A percentile compares a stretch with the other conserved stretches of the same genome.
Evolutionary conservation across 2,113 vertebrate species (phyloP).

Genomic region (Penelope pileata): DNA sequence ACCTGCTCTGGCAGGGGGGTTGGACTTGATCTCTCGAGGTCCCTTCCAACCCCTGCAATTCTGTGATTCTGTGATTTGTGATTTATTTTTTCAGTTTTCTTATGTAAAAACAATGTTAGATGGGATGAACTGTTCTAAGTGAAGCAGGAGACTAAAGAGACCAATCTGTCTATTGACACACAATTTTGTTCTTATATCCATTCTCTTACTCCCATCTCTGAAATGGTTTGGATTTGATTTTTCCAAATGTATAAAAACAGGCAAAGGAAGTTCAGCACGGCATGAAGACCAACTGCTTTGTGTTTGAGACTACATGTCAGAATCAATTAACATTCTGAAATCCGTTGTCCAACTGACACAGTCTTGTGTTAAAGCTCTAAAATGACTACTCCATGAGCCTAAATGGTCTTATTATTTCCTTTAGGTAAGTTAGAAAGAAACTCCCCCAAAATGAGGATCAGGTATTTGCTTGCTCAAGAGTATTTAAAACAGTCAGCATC

Average conservation of each 20-base stretch:
- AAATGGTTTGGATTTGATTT: conserved; percentile 39
- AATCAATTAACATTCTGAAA: background rate
- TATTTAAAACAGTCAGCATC: background rate
- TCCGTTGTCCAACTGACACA: background rate
- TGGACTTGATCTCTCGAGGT: too few relatives aligned
- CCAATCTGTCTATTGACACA: background rate
- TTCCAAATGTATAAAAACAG: conserved; percentile 38
- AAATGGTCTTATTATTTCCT: background rate
- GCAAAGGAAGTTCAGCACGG: background rate
- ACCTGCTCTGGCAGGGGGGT: too few relatives aligned
- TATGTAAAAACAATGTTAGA: background rate
- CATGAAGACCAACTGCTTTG: background rate
- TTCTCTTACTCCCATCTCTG: background rate
- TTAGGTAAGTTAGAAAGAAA: background rate
- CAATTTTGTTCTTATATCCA: conserved; percentile 28
- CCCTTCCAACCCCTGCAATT: too few relatives aligned
- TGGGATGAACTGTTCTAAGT: background rate
- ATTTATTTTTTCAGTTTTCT: background rate
- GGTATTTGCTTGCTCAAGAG: background rate
- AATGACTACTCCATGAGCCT: background rate
- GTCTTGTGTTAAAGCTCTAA: background rate
- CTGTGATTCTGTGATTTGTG: too few relatives aligned
- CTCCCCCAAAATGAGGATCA: background rate
- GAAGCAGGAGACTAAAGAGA: background rate
- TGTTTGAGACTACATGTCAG: background rate